Percentiles rank a stretch among this genome's conserved stretches.
Evolutionary conservation across 2,113 vertebrate genomes (phyloP).

Genomic region (Mobula birostris): DNA sequence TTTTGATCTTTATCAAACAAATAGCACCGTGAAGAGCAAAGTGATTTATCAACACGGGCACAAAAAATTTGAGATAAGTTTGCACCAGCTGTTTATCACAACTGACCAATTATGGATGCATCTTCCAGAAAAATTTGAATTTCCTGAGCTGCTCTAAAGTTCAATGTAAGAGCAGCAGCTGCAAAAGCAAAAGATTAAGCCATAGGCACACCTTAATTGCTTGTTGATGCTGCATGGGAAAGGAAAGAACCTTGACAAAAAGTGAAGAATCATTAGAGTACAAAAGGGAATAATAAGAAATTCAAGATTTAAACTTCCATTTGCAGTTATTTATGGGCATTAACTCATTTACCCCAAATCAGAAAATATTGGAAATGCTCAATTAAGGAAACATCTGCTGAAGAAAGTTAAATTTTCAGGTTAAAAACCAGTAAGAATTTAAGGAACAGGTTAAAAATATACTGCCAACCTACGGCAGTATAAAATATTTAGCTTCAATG

Average conservation of each 20-base stretch:
- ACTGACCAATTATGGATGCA: background rate
- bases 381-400: too few species aligned
- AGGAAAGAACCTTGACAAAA: background rate
- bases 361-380: too few species aligned
- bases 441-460: too few species aligned
- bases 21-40: background rate
- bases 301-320: background rate
- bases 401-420: too few species aligned
- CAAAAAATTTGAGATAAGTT: background rate
- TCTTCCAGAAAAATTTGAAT: background rate
- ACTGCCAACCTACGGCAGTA: background rate
- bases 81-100: background rate
- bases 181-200: background rate
- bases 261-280: background rate
- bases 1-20: background rate
- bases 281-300: background rate
- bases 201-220: background rate
- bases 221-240: background rate
- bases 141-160: background rate
- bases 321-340: background rate
- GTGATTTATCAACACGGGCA: background rate
- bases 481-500: background rate
- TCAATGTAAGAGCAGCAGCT: background rate
- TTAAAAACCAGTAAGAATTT: too few species aligned
- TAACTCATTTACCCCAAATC: background rate